Evolutionary conservation across 2,113 vertebrate species (phyloP).

Genomic region (Pelvicachromis taeniatus): DNA sequence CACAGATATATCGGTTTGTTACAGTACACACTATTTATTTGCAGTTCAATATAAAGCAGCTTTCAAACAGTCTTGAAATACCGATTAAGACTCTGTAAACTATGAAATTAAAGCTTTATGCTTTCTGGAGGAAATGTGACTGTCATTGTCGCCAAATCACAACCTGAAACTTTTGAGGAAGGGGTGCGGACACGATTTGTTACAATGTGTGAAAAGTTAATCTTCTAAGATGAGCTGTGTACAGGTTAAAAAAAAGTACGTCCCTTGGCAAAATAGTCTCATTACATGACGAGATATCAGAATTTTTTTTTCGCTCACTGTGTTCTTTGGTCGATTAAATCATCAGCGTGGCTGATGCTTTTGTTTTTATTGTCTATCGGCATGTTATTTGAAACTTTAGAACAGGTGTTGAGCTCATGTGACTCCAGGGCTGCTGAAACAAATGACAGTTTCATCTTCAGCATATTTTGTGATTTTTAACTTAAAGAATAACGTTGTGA

Average conservation of each 20-base stretch:
- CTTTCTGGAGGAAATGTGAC: slow-evolving; percentile 19
- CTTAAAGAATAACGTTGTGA: not conserved
- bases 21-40: slow-evolving; percentile 48
- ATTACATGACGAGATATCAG: not conserved
- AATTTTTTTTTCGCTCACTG: not conserved
- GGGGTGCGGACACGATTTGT: not conserved
- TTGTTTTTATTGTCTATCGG: not conserved
- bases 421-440: not conserved
- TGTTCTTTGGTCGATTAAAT: slow-evolving; percentile 47
- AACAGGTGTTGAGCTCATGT: not conserved
- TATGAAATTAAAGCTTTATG: slow-evolving; percentile 53
- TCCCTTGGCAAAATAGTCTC: not conserved
- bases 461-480: not conserved
- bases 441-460: not conserved
- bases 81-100: slow-evolving; percentile 42
- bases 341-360: not conserved
- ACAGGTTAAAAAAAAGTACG: not conserved
- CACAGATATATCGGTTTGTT: slow-evolving; percentile 47
- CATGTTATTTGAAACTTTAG: not conserved
- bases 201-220: not conserved
- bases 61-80: slow-evolving; percentile 63
- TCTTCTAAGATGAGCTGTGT: not conserved
- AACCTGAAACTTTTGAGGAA: not conserved
- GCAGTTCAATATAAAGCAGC: slow-evolving; percentile 51
- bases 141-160: not conserved